Evolutionary conservation across 1,140 invertebrate species (phyloP).

Genomic region (Drosophila tropicalis): DNA sequence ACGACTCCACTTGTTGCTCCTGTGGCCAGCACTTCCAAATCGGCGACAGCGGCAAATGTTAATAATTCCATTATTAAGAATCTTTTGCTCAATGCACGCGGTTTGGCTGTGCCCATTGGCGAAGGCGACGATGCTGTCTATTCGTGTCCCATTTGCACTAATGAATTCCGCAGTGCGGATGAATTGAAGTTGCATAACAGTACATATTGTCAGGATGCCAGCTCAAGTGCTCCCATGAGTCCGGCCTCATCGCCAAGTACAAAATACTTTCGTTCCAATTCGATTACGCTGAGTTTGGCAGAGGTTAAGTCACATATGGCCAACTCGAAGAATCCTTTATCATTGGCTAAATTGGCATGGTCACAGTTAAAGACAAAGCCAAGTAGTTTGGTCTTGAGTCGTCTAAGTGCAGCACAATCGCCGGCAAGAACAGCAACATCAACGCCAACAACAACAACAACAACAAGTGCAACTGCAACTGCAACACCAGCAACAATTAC

Average conservation of each 20-base stretch:
- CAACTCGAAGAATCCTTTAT: slow-evolving; percentile 82
- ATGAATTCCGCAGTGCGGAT: slow-evolving; percentile 87
- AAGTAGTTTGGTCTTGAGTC: slow-evolving; percentile 84
- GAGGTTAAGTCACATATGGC: slow-evolving; percentile 84
- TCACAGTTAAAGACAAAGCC: slow-evolving; percentile 83
- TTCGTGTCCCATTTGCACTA: slow-evolving; percentile 87
- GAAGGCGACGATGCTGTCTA: slow-evolving; percentile 85
- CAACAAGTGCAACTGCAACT: slow-evolving; percentile 8
- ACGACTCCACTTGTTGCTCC: background rate
- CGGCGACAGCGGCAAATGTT: slow-evolving; percentile 25
- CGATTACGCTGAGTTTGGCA: slow-evolving; percentile 84
- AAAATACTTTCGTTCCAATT: slow-evolving; percentile 83
- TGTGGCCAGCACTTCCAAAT: slow-evolving; percentile 24
- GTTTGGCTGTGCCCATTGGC: slow-evolving; percentile 83
- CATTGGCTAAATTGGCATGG: slow-evolving; percentile 77
- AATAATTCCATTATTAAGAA: slow-evolving; percentile 93
- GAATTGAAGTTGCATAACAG: slow-evolving; percentile 88
- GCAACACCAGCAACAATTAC: background rate
- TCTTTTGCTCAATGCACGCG: slow-evolving; percentile 88
- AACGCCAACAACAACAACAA: slow-evolving; percentile 26
- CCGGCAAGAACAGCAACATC: slow-evolving; percentile 55
- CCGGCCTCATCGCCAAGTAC: slow-evolving; percentile 70
- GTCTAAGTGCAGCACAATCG: slow-evolving; percentile 67
- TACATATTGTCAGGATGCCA: slow-evolving; percentile 86
- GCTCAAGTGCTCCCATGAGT: slow-evolving; percentile 76